Evolutionary conservation across 2,113 vertebrate species (phyloP).

Genomic region (Opisthocomus hoazin): DNA sequence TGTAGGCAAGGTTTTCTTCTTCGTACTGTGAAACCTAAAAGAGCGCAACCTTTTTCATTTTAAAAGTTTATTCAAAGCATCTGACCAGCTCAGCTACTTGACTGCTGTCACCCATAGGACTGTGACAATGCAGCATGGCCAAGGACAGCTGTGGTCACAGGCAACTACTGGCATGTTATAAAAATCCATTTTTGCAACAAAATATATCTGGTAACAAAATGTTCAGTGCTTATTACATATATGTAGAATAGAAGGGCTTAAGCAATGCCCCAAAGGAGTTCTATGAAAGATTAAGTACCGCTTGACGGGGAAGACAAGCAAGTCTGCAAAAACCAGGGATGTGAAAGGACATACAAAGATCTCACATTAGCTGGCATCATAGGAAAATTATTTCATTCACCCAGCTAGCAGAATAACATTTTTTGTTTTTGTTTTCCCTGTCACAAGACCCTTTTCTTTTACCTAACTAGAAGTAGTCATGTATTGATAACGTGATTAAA

Average conservation of each 20-base stretch:
- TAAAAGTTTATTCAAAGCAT: not conserved
- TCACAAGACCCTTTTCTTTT: not conserved
- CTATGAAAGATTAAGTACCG: not conserved
- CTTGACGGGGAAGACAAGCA: not conserved
- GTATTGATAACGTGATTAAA: not conserved
- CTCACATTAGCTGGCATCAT: not conserved
- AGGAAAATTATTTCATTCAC: not conserved
- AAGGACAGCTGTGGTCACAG: not conserved
- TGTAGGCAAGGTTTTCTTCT: accelerated
- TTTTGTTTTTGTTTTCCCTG: not conserved
- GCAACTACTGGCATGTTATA: not conserved
- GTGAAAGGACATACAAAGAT: not conserved
- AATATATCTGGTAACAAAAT: not conserved
- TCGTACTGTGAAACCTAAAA: not conserved
- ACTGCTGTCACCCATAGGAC: not conserved
- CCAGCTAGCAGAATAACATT: not conserved
- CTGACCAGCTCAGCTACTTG: not conserved
- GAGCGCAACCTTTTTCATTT: not conserved
- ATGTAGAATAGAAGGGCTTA: not conserved
- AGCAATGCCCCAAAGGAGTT: not conserved
- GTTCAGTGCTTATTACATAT: not conserved
- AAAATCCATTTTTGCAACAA: not conserved
- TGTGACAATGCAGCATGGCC: not conserved
- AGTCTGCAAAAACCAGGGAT: not conserved
- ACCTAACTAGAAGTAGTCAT: not conserved